Conservation (phyloP, 2,797 vertebrate species). For the Halcyon badia region DNA sequence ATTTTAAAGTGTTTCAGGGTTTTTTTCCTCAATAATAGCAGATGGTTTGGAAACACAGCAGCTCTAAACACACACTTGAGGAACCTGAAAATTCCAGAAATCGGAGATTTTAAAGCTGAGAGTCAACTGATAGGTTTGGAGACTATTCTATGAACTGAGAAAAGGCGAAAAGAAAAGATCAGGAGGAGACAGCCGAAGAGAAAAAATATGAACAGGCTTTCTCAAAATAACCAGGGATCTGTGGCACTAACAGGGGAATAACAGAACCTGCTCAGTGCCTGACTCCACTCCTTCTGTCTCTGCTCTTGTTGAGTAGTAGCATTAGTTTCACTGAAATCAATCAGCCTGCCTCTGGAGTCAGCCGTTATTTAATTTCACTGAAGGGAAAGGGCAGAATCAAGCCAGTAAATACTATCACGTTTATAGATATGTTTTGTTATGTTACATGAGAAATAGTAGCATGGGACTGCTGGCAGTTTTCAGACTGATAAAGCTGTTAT, state of each 20-base stretch:
- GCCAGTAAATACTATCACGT: conserved; percentile 66
- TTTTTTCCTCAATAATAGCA: background rate
- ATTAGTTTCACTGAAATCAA: conserved; percentile 72
- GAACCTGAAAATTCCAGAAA: conserved; percentile 41
- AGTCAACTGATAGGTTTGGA: conserved; percentile 19
- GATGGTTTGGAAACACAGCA: conserved; percentile 27
- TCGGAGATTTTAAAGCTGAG: conserved; percentile 13
- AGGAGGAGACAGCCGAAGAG: background rate
- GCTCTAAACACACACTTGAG: conserved; percentile 37
- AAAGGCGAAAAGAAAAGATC: background rate
- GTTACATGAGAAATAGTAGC: conserved; percentile 68
- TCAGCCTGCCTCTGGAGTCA: conserved; percentile 65
- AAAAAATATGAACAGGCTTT: conserved; percentile 49
- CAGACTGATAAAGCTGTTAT: conserved; percentile 70
- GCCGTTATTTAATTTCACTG: conserved; percentile 68
- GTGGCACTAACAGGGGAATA: conserved; percentile 26
- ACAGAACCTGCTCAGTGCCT: conserved; percentile 28
- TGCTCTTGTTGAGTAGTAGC: conserved; percentile 37
- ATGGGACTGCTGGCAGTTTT: conserved; percentile 53
- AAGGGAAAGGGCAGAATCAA: conserved; percentile 68
- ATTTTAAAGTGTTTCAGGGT: background rate
- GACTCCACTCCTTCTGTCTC: conserved; percentile 40
- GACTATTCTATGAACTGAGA: background rate
- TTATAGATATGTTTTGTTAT: conserved; percentile 71
- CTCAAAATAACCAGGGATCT: conserved; percentile 54